phyloP scores from a whole-genome alignment of 2,113 vertebrate genomes.

The Nesospiza acunhae region DNA sequence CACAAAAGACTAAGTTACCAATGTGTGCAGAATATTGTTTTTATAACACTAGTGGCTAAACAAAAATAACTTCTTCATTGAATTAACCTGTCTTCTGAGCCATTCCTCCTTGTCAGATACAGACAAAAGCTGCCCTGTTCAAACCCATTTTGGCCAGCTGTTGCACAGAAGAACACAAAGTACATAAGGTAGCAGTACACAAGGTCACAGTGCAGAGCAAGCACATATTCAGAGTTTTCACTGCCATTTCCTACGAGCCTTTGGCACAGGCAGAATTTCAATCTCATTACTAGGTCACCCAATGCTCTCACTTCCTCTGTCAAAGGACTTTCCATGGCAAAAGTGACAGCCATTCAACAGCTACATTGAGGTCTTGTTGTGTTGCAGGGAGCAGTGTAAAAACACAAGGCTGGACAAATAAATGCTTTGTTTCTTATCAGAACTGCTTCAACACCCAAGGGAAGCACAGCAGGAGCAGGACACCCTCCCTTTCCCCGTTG shows the following conservation, averaged over 20 bases:
- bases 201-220: not conserved
- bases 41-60: not conserved
- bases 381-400: not conserved
- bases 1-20: fast-evolving
- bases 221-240: not conserved
- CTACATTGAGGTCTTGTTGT: not conserved
- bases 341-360: not conserved
- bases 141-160: fast-evolving
- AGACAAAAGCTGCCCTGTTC: not conserved
- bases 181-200: not conserved
- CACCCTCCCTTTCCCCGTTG: not conserved
- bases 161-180: not conserved
- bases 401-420: not conserved
- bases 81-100: not conserved
- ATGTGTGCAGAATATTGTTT: not conserved
- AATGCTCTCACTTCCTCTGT: not conserved
- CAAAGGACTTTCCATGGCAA: not conserved
- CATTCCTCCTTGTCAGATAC: not conserved
- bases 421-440: not conserved
- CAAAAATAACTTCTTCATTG: not conserved
- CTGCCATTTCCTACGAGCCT: not conserved
- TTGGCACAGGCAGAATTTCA: not conserved
- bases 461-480: not conserved
- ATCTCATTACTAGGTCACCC: not conserved
- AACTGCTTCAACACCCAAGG: not conserved